A percentile compares a stretch with the other conserved stretches of the same genome.
These are phyloP conservation scores for Harmothoe impar DNA, from an alignment of 2,888 invertebrate species.

Conservation along the genomic window DNA sequence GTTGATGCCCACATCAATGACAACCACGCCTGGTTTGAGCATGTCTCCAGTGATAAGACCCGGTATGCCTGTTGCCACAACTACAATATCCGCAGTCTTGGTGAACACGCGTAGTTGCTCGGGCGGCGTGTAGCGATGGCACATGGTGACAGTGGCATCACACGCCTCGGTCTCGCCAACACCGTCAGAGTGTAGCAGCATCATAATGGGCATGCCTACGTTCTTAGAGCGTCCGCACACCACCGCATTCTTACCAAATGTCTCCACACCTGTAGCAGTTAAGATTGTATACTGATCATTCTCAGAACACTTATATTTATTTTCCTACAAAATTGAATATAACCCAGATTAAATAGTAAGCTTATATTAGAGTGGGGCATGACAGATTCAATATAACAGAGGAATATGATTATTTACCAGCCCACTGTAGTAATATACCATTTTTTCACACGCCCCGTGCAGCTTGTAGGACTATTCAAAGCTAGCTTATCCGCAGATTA, in stretches of 20 bases:
- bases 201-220: slow-evolving; percentile 94
- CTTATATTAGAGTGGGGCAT: too few species aligned
- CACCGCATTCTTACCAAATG: slow-evolving; percentile 93
- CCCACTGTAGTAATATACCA: too few species aligned
- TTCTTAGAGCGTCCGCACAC: slow-evolving; percentile 95
- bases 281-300: too few species aligned
- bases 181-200: slow-evolving; percentile 86
- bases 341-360: not conserved
- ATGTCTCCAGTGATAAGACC: slow-evolving; percentile 83
- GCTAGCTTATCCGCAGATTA: too few species aligned
- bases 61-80: slow-evolving; percentile 89
- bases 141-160: slow-evolving; percentile 95
- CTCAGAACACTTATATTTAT: too few species aligned
- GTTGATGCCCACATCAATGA: slow-evolving; percentile 93
- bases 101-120: slow-evolving; percentile 89
- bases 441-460: too few species aligned
- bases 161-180: slow-evolving; percentile 86
- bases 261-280: slow-evolving; percentile 88
- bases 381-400: too few species aligned
- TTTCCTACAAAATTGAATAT: not conserved
- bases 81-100: slow-evolving; percentile 90
- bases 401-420: too few species aligned
- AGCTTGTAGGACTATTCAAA: too few species aligned
- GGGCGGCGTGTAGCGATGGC: slow-evolving; percentile 93
- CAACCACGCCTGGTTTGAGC: slow-evolving; percentile 92